These are phyloP conservation scores for Eciton burchellii DNA, from an alignment of 1,140 invertebrate genomes.

Conservation along the genomic window DNA sequence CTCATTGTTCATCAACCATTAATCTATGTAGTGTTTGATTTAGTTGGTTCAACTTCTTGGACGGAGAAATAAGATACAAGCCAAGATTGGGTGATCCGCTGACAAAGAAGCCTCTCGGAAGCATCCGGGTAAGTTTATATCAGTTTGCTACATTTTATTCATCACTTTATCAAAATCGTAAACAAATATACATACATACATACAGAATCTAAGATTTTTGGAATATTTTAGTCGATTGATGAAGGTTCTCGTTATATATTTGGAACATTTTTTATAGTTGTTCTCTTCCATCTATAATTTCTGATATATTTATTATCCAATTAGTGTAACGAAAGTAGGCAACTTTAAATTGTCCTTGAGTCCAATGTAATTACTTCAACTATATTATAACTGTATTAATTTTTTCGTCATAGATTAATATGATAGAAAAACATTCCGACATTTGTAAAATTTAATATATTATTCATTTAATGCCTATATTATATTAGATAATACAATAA, in stretches of 20 bases:
- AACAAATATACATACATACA: too few species aligned
- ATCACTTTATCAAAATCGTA: not conserved
- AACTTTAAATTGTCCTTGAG: too few species aligned
- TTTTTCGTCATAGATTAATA: too few species aligned
- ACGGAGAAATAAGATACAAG: constrained; percentile 65
- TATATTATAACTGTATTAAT: too few species aligned
- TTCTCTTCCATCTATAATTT: not conserved
- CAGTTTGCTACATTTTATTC: not conserved
- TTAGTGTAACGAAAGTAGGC: too few species aligned
- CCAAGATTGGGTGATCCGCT: constrained; percentile 80
- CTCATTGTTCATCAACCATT: constrained; percentile 77
- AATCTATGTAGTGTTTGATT: constrained; percentile 60
- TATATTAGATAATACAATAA: too few species aligned
- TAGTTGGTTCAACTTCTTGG: constrained; percentile 69
- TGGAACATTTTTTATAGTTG: not conserved
- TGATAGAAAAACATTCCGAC: too few species aligned
- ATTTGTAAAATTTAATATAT: too few species aligned
- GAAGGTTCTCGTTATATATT: not conserved
- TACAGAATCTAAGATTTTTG: not conserved
- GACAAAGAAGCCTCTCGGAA: constrained; percentile 79
- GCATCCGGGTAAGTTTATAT: constrained; percentile 82
- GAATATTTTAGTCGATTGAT: not conserved
- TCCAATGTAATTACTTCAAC: too few species aligned
- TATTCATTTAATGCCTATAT: too few species aligned
- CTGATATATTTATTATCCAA: not conserved